Conservation (phyloP, 2,113 vertebrate genomes). For the Clupea harengus region DNA sequence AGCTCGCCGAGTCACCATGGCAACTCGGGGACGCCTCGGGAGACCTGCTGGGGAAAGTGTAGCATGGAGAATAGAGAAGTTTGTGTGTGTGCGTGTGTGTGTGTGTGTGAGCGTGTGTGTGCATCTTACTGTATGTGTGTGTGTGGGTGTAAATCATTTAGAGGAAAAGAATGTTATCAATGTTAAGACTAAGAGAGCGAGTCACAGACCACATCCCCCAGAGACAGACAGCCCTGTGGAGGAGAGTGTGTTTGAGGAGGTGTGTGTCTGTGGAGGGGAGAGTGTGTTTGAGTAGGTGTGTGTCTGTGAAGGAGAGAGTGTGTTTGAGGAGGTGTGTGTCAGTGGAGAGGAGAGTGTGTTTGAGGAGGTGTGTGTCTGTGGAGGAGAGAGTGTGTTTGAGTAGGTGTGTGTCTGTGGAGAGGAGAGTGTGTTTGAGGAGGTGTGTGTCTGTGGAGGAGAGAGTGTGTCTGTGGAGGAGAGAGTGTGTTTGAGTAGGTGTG, state of each 20-base stretch:
- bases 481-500: no score
- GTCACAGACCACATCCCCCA: not conserved
- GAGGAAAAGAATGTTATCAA: not conserved
- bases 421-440: no score
- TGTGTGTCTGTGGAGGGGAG: no score
- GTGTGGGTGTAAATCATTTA: not conserved
- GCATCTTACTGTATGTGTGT: not conserved
- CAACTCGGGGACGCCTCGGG: not conserved
- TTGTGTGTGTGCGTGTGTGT: not conserved
- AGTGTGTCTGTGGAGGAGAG: no score
- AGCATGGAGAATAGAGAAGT: not conserved
- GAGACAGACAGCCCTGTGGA: not conserved
- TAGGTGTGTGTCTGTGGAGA: no score
- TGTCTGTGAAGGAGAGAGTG: no score
- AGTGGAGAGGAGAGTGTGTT: no score
- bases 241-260: not conserved
- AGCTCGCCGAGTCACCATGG: not conserved
- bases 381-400: no score
- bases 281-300: no score
- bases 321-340: no score
- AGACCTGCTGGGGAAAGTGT: constrained; percentile 10
- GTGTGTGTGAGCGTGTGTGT: not conserved
- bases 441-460: no score
- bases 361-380: no score
- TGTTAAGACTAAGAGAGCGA: not conserved